phyloP scores from a whole-genome alignment of 2,888 invertebrate species.

The Boloria euphrosyne region DNA sequence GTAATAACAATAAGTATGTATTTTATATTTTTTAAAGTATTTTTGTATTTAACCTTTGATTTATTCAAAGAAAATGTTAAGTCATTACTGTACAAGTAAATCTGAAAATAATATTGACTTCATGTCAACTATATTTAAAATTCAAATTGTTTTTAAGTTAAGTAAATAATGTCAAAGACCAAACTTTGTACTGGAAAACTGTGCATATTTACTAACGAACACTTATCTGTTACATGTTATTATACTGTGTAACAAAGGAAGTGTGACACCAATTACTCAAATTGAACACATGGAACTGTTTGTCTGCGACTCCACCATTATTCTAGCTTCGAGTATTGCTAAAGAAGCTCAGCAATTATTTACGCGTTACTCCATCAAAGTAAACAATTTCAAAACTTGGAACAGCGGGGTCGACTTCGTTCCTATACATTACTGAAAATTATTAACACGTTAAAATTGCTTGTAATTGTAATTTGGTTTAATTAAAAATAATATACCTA shows the following conservation, averaged over 20 bases:
- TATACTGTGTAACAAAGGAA: slow-evolving; percentile 21
- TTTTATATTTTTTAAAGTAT: too few relatives aligned
- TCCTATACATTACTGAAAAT: neutral
- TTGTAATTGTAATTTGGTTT: too few relatives aligned
- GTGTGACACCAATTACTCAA: slow-evolving; percentile 17
- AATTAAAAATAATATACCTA: too few relatives aligned
- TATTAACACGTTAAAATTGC: too few relatives aligned
- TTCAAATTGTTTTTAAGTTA: too few relatives aligned
- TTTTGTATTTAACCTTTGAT: too few relatives aligned
- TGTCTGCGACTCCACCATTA: slow-evolving; percentile 10
- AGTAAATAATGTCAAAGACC: too few relatives aligned
- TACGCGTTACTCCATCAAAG: slow-evolving; percentile 12
- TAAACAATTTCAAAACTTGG: slow-evolving; percentile 11
- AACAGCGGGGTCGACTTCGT: neutral
- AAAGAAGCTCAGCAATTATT: slow-evolving; percentile 21
- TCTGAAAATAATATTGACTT: too few relatives aligned
- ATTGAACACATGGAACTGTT: slow-evolving; percentile 23
- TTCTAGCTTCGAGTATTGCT: slow-evolving; percentile 16
- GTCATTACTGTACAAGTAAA: too few relatives aligned
- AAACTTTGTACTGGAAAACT: neutral
- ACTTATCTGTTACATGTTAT: slow-evolving; percentile 11
- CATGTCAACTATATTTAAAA: too few relatives aligned
- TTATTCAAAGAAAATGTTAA: too few relatives aligned
- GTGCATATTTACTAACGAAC: neutral
- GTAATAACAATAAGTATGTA: too few relatives aligned